Percentiles rank a stretch among this genome's conserved stretches.
phyloP scores from a whole-genome alignment of 2,888 invertebrate genomes.

The Pterostichus madidus region DNA sequence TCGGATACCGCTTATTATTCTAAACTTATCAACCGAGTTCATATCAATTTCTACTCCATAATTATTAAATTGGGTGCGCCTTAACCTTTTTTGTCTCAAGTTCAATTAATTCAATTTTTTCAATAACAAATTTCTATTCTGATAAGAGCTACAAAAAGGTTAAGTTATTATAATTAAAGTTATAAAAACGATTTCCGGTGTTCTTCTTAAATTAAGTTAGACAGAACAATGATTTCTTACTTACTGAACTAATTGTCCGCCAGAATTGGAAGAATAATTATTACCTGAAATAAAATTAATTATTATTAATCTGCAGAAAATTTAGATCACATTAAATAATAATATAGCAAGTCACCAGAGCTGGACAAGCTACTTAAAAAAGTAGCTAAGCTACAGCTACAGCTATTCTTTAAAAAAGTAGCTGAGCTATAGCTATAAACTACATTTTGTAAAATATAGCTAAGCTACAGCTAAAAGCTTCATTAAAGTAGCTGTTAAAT shows the following conservation, averaged over 20 bases:
- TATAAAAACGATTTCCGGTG: slow-evolving; percentile 41
- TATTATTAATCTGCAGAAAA: slow-evolving; percentile 26
- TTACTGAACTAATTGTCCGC: slow-evolving; percentile 20
- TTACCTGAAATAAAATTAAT: slow-evolving; percentile 49
- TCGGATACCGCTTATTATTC: slow-evolving; percentile 28
- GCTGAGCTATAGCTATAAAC: too few species aligned
- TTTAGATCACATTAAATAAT: slow-evolving; percentile 8
- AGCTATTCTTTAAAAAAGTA: too few species aligned
- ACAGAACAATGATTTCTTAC: slow-evolving; percentile 51
- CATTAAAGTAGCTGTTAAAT: too few species aligned
- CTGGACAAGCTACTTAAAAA: too few species aligned
- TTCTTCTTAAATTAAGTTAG: slow-evolving; percentile 44
- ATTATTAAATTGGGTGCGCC: slow-evolving; percentile 29
- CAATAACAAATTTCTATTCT: background rate
- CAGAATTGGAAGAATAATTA: slow-evolving; percentile 38
- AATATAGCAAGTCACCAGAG: slow-evolving; percentile 15
- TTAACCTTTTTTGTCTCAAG: slow-evolving; percentile 10
- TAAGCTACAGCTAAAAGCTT: too few species aligned
- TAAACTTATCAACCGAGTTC: background rate
- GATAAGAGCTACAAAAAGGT: slow-evolving; percentile 23
- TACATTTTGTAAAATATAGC: too few species aligned
- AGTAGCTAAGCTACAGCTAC: too few species aligned
- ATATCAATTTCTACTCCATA: slow-evolving; percentile 5
- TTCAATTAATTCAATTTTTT: slow-evolving; percentile 6
- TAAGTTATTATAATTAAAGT: background rate